These are phyloP conservation scores for Drosophila hydei DNA, from an alignment of 1,140 invertebrate genomes.

Conservation along the genomic window DNA sequence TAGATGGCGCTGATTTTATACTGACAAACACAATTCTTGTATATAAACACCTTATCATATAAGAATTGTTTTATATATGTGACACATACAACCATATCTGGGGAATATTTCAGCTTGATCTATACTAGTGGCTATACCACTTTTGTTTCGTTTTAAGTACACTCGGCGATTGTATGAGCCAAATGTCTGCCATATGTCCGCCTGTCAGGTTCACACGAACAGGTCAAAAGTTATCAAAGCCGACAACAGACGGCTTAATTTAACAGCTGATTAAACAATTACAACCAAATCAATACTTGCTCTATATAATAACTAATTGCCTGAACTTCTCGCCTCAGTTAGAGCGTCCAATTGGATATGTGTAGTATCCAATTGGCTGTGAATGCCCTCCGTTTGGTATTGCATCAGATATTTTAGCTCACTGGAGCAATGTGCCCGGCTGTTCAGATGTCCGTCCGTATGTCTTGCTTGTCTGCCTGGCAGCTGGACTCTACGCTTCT, in stretches of 20 bases:
- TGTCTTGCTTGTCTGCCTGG: neutral
- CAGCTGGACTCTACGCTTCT: neutral
- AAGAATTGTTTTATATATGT: no score
- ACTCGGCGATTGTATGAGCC: neutral
- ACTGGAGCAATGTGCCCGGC: neutral
- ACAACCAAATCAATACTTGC: no score
- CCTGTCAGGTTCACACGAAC: neutral
- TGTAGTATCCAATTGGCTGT: neutral
- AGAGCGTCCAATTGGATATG: neutral
- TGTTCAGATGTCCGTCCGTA: neutral
- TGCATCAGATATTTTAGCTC: slow-evolving; percentile 4
- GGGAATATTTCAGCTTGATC: neutral
- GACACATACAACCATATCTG: neutral
- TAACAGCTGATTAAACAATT: neutral
- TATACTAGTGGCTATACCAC: no score
- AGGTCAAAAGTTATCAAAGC: neutral
- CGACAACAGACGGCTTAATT: neutral
- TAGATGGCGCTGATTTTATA: no score
- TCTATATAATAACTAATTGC: neutral
- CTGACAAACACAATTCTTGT: no score
- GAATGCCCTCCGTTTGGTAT: slow-evolving; percentile 1
- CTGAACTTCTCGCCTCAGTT: no score
- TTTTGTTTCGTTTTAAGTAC: neutral
- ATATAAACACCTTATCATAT: no score
- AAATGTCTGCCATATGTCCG: neutral